Evolutionary conservation across 2,888 invertebrate genomes (phyloP).

Genomic region (Hyppa rectilinea): DNA sequence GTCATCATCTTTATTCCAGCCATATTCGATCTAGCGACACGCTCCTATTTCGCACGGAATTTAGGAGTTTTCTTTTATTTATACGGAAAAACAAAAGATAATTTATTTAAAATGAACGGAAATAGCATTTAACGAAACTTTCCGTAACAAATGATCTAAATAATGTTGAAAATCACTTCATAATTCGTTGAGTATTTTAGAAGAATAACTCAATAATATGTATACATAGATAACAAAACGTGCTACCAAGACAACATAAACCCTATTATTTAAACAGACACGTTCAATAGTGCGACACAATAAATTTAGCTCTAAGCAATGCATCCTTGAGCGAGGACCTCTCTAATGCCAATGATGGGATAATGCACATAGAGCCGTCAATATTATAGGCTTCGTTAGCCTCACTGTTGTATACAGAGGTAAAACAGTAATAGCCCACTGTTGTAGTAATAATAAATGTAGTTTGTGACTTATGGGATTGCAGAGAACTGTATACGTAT

Average conservation of each 20-base stretch:
- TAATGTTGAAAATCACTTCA: too few species aligned
- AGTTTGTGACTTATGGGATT: not conserved
- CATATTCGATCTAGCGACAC: too few species aligned
- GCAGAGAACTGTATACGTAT: not conserved
- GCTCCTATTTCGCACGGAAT: too few species aligned
- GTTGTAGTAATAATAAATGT: conserved; percentile 4
- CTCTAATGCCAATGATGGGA: conserved; percentile 76
- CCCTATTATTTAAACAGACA: conserved; percentile 64
- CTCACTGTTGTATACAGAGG: conserved; percentile 50
- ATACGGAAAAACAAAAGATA: too few species aligned
- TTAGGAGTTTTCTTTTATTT: too few species aligned
- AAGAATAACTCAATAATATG: too few species aligned
- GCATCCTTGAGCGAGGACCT: conserved; percentile 73
- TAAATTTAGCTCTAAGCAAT: conserved; percentile 53
- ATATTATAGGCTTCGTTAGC: conserved; percentile 68
- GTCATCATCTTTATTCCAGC: too few species aligned
- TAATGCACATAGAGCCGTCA: conserved; percentile 65
- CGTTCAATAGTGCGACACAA: conserved; percentile 63
- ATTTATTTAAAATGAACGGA: too few species aligned
- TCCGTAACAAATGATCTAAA: too few species aligned
- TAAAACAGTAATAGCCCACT: conserved; percentile 20
- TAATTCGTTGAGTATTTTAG: too few species aligned
- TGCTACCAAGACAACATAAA: conserved; percentile 41
- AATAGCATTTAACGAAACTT: too few species aligned
- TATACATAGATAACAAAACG: conserved; percentile 39